Percentiles rank a stretch among this genome's conserved stretches.
Evolutionary conservation across 2,797 vertebrate species (phyloP).

Genomic region (Serranus cabrilla): DNA sequence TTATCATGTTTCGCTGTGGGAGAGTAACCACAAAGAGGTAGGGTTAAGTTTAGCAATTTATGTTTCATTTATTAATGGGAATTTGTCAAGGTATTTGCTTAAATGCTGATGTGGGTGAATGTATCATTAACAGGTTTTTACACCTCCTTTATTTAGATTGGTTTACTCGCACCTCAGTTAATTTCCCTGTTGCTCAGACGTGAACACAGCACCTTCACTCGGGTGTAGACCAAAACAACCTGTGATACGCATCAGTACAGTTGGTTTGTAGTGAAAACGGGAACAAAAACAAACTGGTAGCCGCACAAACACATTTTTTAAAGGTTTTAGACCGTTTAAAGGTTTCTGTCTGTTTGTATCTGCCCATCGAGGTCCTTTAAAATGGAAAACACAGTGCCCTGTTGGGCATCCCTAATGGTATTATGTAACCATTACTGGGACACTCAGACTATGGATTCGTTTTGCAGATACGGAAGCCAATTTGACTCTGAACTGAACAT

Average conservation of each 20-base stretch:
- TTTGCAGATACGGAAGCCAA: slow-evolving; percentile 31
- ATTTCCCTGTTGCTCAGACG: too few relatives aligned
- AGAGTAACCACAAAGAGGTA: not conserved
- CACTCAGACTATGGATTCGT: slow-evolving; percentile 20
- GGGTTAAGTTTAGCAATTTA: not conserved
- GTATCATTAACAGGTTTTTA: too few relatives aligned
- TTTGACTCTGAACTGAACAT: slow-evolving; percentile 8
- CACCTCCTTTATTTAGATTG: too few relatives aligned
- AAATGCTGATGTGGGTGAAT: not conserved
- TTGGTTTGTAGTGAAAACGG: too few relatives aligned
- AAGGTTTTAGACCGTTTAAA: not conserved
- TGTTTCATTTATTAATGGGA: not conserved
- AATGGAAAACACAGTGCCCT: slow-evolving; percentile 1
- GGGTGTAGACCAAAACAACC: too few relatives aligned
- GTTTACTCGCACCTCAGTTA: too few relatives aligned
- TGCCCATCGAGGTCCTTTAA: not conserved
- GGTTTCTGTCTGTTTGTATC: slow-evolving; percentile 5
- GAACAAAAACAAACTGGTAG: not conserved
- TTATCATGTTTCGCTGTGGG: slow-evolving; percentile 1
- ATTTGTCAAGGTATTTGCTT: slow-evolving; percentile 13
- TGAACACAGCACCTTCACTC: too few relatives aligned
- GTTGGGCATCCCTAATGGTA: slow-evolving; percentile 32
- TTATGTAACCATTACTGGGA: slow-evolving; percentile 38
- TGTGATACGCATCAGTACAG: too few relatives aligned
- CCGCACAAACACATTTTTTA: not conserved